These are phyloP conservation scores for Falco columbarius DNA, from an alignment of 2,797 vertebrate species.

Conservation along the genomic window DNA sequence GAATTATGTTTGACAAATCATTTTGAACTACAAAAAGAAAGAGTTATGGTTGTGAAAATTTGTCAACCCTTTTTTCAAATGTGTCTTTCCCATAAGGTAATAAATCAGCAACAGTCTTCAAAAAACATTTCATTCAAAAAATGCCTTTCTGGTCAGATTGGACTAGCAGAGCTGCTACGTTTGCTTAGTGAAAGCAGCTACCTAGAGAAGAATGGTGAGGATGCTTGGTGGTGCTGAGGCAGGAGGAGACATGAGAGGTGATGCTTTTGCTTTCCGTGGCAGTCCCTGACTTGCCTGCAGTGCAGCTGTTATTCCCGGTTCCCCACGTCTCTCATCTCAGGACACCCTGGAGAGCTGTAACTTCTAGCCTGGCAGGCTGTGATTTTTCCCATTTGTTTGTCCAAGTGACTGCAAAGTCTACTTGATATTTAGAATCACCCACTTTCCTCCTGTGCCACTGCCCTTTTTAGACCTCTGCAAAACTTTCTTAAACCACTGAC, in stretches of 20 bases:
- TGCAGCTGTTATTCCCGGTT: not conserved
- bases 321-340: accelerated
- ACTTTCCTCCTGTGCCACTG: not conserved
- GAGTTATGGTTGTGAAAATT: not conserved
- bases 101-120: not conserved
- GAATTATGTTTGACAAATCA: not conserved
- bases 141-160: not conserved
- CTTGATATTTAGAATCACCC: not conserved
- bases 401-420: not conserved
- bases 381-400: not conserved
- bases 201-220: not conserved
- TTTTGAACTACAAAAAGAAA: not conserved
- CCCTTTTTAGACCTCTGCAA: not conserved
- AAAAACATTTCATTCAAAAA: not conserved
- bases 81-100: not conserved
- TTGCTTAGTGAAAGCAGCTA: not conserved
- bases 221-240: not conserved
- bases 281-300: not conserved
- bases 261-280: not conserved
- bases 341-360: not conserved
- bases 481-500: not conserved
- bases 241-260: accelerated
- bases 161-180: not conserved
- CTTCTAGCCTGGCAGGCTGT: not conserved
- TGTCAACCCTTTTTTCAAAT: not conserved